Evolutionary conservation across 2,797 vertebrate genomes (phyloP).

Genomic region (Rachycentron canadum): DNA sequence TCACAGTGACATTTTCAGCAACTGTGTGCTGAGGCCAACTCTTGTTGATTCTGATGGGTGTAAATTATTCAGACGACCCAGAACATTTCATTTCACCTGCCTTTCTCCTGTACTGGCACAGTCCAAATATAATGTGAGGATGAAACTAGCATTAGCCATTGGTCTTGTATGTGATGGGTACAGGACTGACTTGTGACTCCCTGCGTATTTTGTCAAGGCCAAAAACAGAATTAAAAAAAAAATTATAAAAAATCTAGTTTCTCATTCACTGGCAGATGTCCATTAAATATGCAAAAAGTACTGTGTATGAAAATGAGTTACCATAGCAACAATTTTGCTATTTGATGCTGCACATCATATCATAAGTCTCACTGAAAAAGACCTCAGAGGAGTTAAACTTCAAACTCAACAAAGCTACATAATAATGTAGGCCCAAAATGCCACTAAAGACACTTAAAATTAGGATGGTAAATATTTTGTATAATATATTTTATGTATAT

Average conservation of each 20-base stretch:
- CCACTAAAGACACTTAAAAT: not conserved
- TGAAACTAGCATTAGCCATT: not conserved
- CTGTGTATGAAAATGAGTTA: not conserved
- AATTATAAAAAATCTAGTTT: not conserved
- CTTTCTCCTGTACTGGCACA: not conserved
- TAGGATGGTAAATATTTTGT: too few species aligned
- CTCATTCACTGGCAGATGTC: not conserved
- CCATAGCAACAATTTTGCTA: conserved; percentile 6
- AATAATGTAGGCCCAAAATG: not conserved
- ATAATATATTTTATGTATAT: too few species aligned
- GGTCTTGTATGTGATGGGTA: not conserved
- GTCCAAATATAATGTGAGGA: not conserved
- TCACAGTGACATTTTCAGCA: not conserved
- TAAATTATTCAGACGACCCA: not conserved
- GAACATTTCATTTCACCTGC: not conserved
- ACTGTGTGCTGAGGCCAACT: not conserved
- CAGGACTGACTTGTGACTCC: not conserved
- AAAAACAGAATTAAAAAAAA: not conserved
- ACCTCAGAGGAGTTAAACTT: not conserved
- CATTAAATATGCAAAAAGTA: not conserved
- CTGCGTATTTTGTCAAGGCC: not conserved
- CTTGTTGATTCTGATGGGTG: conserved; percentile 1
- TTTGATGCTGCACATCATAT: not conserved
- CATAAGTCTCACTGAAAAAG: not conserved
- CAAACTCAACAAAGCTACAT: not conserved